Evolutionary conservation across 2,113 vertebrate species (phyloP).

Genomic region (Aptenodytes forsteri): DNA sequence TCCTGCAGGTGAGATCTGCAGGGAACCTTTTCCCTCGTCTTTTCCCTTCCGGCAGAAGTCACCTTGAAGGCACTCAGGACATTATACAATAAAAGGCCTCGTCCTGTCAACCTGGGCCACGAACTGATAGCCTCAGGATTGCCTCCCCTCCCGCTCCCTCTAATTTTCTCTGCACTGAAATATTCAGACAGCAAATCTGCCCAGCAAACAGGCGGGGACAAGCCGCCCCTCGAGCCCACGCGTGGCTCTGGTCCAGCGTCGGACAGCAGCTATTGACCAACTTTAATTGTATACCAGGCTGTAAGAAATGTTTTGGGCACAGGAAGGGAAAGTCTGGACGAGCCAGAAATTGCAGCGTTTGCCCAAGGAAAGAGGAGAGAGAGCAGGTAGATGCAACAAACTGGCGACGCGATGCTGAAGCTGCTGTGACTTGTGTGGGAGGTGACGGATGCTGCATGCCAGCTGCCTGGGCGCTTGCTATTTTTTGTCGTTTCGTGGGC

Average conservation of each 20-base stretch:
- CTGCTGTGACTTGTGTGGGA: slow-evolving; percentile 39
- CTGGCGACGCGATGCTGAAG: not conserved
- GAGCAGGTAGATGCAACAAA: not conserved
- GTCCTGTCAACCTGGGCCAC: not conserved
- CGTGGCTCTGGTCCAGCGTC: not conserved
- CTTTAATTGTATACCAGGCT: accelerated
- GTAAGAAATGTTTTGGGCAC: not conserved
- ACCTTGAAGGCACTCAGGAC: not conserved
- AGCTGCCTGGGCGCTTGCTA: not conserved
- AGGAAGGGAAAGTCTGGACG: not conserved
- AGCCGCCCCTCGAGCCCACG: accelerated
- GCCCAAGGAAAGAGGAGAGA: not conserved
- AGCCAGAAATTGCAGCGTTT: accelerated
- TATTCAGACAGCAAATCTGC: not conserved
- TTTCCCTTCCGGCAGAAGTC: not conserved
- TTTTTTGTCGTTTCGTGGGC: not conserved
- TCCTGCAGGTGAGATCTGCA: not conserved
- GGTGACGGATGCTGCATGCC: not conserved
- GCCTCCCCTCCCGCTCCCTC: not conserved
- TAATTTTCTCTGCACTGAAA: not conserved
- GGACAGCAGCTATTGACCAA: accelerated
- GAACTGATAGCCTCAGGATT: not conserved
- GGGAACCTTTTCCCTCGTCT: not conserved
- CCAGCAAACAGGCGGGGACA: not conserved
- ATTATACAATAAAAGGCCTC: not conserved